A percentile compares a stretch with the other conserved stretches of the same genome.
phyloP scores from a whole-genome alignment of 2,888 invertebrate species.

The Epinotia demarniana region DNA sequence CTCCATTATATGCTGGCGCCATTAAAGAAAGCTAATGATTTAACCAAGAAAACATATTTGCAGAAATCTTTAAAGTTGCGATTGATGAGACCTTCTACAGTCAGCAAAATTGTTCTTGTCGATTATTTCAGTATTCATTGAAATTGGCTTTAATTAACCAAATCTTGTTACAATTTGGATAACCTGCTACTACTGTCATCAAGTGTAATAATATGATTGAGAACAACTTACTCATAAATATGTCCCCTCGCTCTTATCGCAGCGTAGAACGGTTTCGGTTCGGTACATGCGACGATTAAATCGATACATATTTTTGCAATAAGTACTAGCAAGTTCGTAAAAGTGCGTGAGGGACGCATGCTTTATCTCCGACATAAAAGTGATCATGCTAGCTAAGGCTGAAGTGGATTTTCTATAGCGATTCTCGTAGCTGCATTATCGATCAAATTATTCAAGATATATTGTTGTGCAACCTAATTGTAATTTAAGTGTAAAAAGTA shows the following conservation, averaged over 20 bases:
- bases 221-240: too few relatives aligned
- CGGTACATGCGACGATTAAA: too few relatives aligned
- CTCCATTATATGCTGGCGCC: not conserved
- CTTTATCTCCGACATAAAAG: too few relatives aligned
- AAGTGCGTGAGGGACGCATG: too few relatives aligned
- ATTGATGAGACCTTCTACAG: not conserved
- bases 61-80: not conserved
- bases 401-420: conserved; percentile 51
- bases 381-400: conserved; percentile 40
- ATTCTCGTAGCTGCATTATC: conserved; percentile 1
- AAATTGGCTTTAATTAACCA: not conserved
- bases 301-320: too few relatives aligned
- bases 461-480: conserved; percentile 42
- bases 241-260: too few relatives aligned
- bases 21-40: not conserved
- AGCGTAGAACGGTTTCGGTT: too few relatives aligned
- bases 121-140: not conserved
- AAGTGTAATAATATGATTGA: too few relatives aligned
- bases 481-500: conserved; percentile 39
- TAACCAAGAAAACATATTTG: not conserved
- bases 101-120: not conserved
- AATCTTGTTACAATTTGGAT: too few relatives aligned
- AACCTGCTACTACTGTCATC: too few relatives aligned
- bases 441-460: conserved; percentile 18
- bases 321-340: too few relatives aligned